Percentiles rank a stretch among this genome's conserved stretches.
Evolutionary conservation across 2,888 invertebrate genomes (phyloP).

Genomic region (Eulithis testata): DNA sequence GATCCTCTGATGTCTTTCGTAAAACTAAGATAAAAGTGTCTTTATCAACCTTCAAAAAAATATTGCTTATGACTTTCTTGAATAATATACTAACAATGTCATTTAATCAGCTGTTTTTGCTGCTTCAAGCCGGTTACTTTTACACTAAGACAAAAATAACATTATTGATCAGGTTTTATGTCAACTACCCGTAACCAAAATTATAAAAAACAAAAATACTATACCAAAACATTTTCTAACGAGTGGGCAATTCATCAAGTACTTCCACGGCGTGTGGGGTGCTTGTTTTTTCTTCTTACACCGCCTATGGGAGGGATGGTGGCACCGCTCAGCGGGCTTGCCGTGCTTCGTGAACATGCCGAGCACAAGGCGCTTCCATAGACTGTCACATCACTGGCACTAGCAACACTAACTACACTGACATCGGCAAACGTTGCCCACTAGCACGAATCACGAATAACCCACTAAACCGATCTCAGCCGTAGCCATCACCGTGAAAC

Average conservation of each 20-base stretch:
- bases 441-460: constrained; percentile 64
- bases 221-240: constrained; percentile 85
- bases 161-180: constrained; percentile 9
- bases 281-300: constrained; percentile 82
- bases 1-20: too few species aligned
- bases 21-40: neutral
- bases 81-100: neutral
- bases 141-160: constrained; percentile 17
- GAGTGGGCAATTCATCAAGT: constrained; percentile 86
- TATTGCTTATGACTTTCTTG: constrained; percentile 12
- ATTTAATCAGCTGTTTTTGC: constrained; percentile 7
- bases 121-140: constrained; percentile 10
- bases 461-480: constrained; percentile 74
- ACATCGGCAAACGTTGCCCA: constrained; percentile 53
- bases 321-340: constrained; percentile 80
- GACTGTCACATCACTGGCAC: constrained; percentile 79
- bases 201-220: constrained; percentile 60
- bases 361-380: constrained; percentile 76
- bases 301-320: constrained; percentile 73
- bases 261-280: constrained; percentile 83
- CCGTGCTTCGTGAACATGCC: constrained; percentile 83
- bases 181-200: constrained; percentile 11
- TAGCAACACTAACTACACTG: constrained; percentile 62
- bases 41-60: constrained; percentile 10
- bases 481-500: constrained; percentile 74